Base-by-base conservation (phyloP, 2,888 invertebrate genomes). In the Hirudinaria manillensis region DNA sequence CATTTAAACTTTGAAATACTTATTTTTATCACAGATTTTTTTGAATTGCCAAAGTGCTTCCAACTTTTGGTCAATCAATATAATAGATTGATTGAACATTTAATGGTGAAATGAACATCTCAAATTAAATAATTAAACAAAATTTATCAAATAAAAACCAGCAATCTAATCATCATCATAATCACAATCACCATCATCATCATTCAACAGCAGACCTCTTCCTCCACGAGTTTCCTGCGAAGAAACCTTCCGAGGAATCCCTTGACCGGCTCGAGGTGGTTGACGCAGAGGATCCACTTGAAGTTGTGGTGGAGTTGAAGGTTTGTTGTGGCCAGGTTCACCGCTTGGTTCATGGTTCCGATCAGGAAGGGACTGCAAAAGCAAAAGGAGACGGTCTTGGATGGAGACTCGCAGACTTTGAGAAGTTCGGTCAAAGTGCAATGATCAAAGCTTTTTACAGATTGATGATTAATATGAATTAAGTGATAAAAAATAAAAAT, bases 191-290 rank as follows among this genome's bases (percentile, higher is more conserved):
- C 24, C 13, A 13, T 53, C 53, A 53, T 21, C 53, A 53, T 61
- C 61, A 24, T 61, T 61, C 7, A 19, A 29, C 61, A 16, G n/a
- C 24, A 7, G 79, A 97, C 87, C 82, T 94, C 94, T 0, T 92
- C 82, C 78, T 96, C 95, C 76, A 96, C 87, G 66, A 92, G 85
- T 79, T 90, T 88, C 74, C 92, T 87, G 70, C 91, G 87, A 75
- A 92, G 87, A 80, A 89, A 91, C 83, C 97, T 90, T 21, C 93
- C 93, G 77, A 98, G 87, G 82, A 97, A 92, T 76, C 97, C 97
- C 85, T 94, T 93, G 0, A 98, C 96, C 0, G 97, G 97, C 84
- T 99, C 98, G 93, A 96, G 94, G 85, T 97, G 95, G 84, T 96
- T 97, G 68, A 96, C 94, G 77, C 96, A 93, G 67, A 94, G 88